phyloP scores from a whole-genome alignment of 2,797 vertebrate genomes.

The Telmatherina bonti region DNA sequence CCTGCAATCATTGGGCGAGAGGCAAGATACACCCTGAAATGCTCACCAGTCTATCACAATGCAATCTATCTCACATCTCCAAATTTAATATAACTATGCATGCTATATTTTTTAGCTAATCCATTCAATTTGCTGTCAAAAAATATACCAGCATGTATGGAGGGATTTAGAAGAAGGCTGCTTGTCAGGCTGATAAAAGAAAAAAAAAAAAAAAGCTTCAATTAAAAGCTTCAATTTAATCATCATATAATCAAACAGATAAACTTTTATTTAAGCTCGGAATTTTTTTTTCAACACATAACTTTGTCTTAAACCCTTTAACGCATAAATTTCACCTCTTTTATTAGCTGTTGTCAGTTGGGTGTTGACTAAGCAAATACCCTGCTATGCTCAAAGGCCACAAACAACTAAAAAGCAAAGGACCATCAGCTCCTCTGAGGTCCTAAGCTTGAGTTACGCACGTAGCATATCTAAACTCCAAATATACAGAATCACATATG shows the following conservation, averaged over 20 bases:
- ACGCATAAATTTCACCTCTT: conserved; percentile 10
- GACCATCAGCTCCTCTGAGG: conserved; percentile 6
- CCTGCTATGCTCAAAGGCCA: conserved; percentile 9
- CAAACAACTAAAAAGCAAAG: conserved; percentile 30
- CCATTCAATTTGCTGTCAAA: background rate
- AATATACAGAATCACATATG: conserved; percentile 43
- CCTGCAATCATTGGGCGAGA: no score
- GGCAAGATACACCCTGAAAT: no score
- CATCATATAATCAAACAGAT: no score
- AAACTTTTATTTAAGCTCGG: no score
- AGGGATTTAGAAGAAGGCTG: background rate
- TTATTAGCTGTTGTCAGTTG: background rate
- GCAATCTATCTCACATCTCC: no score
- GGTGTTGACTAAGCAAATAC: conserved; percentile 14
- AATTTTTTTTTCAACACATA: no score
- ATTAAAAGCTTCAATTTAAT: no score
- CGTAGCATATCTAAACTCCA: conserved; percentile 26
- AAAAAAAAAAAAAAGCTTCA: no score
- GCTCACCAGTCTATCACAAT: no score
- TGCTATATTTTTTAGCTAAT: background rate
- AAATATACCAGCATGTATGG: background rate
- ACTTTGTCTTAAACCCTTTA: background rate
- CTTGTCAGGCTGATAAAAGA: background rate
- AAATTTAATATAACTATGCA: background rate
- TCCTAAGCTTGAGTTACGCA: conserved; percentile 29